These are phyloP conservation scores for Conus ventricosus DNA, from an alignment of 1,140 invertebrate genomes.

Conservation along the genomic window DNA sequence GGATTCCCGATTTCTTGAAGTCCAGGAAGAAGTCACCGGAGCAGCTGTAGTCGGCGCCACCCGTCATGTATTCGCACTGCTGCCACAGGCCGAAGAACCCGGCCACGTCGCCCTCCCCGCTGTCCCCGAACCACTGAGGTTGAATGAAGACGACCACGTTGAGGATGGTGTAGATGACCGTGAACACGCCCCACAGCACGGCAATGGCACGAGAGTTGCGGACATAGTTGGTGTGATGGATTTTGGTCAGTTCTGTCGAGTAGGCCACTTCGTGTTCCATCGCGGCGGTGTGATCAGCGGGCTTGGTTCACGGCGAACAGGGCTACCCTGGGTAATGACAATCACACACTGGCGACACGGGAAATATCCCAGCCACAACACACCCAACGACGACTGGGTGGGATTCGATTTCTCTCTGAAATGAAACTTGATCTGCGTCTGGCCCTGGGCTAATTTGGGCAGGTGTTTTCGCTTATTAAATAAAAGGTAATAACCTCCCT, in stretches of 20 bases:
- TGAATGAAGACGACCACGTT: conserved; percentile 95
- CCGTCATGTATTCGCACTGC: conserved; percentile 80
- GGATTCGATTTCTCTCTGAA: too few species aligned
- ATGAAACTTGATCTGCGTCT: too few species aligned
- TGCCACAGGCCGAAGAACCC: conserved; percentile 95
- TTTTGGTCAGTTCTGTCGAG: conserved; percentile 62
- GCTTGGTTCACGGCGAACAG: too few species aligned
- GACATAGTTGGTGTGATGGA: conserved; percentile 85
- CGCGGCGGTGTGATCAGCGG: background rate
- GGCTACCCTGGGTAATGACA: too few species aligned
- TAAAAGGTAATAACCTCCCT: too few species aligned
- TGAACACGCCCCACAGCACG: conserved; percentile 96
- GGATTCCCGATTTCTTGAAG: conserved; percentile 88
- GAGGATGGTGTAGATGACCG: conserved; percentile 97
- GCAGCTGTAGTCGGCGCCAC: conserved; percentile 78
- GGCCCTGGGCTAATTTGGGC: too few species aligned
- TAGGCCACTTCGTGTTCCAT: conserved; percentile 61
- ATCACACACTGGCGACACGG: too few species aligned
- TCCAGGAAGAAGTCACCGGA: conserved; percentile 87
- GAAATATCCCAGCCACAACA: too few species aligned
- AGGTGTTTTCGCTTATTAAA: too few species aligned
- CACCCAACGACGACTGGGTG: too few species aligned
- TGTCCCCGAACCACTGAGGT: conserved; percentile 93
- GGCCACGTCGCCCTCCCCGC: conserved; percentile 86
- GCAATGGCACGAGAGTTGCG: conserved; percentile 96